Evolutionary conservation across 1,140 invertebrate genomes (phyloP), one percentile per base, ranked within the genome.

Genomic region (Cydia fagiglandana): DNA sequence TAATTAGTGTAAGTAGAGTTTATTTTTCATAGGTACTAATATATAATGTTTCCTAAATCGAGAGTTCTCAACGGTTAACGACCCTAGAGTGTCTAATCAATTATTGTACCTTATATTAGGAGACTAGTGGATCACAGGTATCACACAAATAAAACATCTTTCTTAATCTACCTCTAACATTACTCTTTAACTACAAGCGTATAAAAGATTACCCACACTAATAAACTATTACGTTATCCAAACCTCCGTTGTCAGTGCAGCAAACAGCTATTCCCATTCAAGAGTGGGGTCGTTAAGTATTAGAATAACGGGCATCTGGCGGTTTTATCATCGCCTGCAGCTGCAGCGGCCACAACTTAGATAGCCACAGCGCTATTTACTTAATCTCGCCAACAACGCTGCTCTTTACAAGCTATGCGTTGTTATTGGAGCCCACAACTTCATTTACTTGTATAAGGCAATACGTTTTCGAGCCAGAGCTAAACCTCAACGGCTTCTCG

Each of bases 241-340:
- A 56, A 30, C 30, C 7, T 6, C 64, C 24, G 30, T 28, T 68
- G 64, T 68, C 64, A 70, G 77, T 76, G 74, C 64, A 30, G 73
- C 50, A 75, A 79, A 76, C 47, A 75, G 77, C 73, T 53, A 75
- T 79, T 79, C 78, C 76, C 75, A 79, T 79, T 77, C 76, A 75
- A 68, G 73, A 75, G 76, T 75, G 68, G 41, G 64, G 76, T 73
- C 79, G 78, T 82, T 79, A 77, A 81, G 81, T 79, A 79, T 80
- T 78, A 79, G 74, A 79, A 82, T 84, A 82, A 83, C 73, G 77
- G 78, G 75, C 79, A 80, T 83, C 79, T 82, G 77, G 73, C 77
- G 76, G 78, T 82, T 84, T 83, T 82, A 84, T 84, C 81, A 81
- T 74, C 47, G 77, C 81, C 45, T 79, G 77, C 81, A 84, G 79